Conservation (phyloP, 2,113 vertebrate species). For the Platichthys flesus region DNA sequence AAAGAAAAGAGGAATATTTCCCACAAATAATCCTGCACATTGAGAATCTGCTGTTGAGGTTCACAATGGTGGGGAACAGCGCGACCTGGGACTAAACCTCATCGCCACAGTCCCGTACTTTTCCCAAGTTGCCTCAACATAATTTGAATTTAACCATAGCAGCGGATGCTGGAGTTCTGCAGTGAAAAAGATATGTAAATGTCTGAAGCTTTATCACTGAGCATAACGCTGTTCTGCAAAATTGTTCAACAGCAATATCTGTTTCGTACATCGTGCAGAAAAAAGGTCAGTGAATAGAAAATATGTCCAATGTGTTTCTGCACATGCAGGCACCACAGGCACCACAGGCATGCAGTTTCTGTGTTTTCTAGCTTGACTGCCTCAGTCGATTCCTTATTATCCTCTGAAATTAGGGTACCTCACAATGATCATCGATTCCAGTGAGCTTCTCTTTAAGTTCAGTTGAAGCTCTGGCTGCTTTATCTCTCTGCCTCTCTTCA, state of each 20-base stretch:
- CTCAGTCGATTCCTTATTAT: slow-evolving; percentile 78
- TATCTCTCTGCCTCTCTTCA: slow-evolving; percentile 27
- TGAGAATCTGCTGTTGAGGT: neutral
- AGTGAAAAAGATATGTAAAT: too few relatives aligned
- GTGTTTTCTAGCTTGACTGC: slow-evolving; percentile 66
- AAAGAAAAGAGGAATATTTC: slow-evolving; percentile 1
- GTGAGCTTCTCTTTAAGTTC: slow-evolving; percentile 40
- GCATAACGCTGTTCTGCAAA: neutral
- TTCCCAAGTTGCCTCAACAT: too few relatives aligned
- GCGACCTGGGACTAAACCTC: too few relatives aligned
- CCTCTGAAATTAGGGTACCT: slow-evolving; percentile 62
- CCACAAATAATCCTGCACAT: neutral
- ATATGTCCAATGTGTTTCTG: neutral
- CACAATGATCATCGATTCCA: slow-evolving; percentile 65
- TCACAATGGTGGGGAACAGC: too few relatives aligned
- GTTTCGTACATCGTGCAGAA: neutral
- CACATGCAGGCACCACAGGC: neutral
- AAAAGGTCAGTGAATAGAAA: neutral
- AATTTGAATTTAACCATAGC: too few relatives aligned
- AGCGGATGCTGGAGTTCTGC: too few relatives aligned
- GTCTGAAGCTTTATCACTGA: too few relatives aligned
- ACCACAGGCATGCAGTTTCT: slow-evolving; percentile 41
- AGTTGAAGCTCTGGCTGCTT: slow-evolving; percentile 2
- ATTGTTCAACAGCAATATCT: too few relatives aligned
- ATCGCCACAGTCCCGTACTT: too few relatives aligned